These are phyloP conservation scores for Prolemur simus DNA, from an alignment of 2,113 vertebrate genomes.

Conservation along the genomic window DNA sequence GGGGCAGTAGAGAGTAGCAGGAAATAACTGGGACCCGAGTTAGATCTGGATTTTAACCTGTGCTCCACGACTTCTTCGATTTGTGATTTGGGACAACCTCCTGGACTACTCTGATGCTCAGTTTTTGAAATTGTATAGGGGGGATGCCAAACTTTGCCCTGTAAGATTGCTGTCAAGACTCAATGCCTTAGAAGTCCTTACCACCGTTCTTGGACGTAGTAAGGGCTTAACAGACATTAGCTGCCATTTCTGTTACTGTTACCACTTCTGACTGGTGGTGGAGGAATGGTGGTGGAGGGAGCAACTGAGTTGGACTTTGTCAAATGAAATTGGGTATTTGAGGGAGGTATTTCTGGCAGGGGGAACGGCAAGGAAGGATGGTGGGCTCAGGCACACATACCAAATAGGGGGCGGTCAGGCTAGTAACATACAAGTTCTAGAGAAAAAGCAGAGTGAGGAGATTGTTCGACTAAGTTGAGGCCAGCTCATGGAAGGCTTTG, in stretches of 20 bases:
- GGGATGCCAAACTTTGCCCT: background rate
- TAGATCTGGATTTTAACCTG: background rate
- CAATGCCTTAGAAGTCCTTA: background rate
- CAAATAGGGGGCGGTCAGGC: background rate
- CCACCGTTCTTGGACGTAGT: background rate
- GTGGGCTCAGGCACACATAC: background rate
- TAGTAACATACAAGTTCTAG: background rate
- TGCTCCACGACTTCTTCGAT: background rate
- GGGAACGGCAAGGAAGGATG: background rate
- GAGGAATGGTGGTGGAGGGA: background rate
- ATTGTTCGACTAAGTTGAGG: accelerated
- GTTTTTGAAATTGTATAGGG: background rate
- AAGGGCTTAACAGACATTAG: background rate
- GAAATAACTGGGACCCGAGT: too few relatives aligned
- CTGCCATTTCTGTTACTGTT: too few relatives aligned
- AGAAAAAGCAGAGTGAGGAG: background rate
- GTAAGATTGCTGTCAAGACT: background rate
- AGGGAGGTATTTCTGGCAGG: background rate
- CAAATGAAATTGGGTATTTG: background rate
- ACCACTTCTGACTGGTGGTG: background rate
- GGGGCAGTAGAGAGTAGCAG: background rate
- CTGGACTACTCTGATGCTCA: background rate
- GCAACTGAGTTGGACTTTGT: background rate
- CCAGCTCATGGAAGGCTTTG: background rate
- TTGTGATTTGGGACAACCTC: background rate